Evolutionary conservation across 1,140 invertebrate genomes (phyloP).

Genomic region (Aradophagus sp.): DNA sequence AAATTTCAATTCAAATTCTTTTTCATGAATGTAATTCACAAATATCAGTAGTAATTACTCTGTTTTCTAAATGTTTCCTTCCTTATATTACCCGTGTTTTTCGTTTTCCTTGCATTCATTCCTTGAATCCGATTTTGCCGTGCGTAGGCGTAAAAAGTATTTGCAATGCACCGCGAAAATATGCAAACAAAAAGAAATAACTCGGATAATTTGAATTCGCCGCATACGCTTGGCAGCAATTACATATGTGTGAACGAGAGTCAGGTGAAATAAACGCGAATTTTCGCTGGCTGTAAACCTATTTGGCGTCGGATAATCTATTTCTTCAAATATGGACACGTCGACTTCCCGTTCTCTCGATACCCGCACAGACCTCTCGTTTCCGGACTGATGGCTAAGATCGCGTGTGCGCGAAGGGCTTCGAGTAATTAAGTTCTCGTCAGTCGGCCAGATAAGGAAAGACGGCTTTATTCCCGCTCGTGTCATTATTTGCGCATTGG

Average conservation of each 20-base stretch:
- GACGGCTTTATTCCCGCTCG: conserved; percentile 67
- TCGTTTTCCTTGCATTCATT: no score
- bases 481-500: conserved; percentile 73
- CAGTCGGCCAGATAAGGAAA: conserved; percentile 59
- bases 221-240: no score
- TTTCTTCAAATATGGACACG: conserved; percentile 42
- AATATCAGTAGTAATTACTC: no score
- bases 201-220: no score
- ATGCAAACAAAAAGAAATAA: no score
- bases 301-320: conserved; percentile 35
- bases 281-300: conserved; percentile 38
- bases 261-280: conserved; percentile 30
- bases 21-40: no score
- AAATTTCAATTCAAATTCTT: no score
- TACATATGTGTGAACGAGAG: conserved; percentile 39
- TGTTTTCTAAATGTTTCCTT: no score
- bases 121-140: no score
- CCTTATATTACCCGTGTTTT: no score
- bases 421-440: conserved; percentile 69
- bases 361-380: conserved; percentile 58
- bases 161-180: no score
- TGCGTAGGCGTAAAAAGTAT: no score
- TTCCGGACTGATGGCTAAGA: conserved; percentile 70
- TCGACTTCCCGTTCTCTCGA: conserved; percentile 43
- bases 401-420: conserved; percentile 68